These are phyloP conservation scores for Megaptera novaeangliae DNA, from an alignment of 2,113 vertebrate species.

Conservation along the genomic window DNA sequence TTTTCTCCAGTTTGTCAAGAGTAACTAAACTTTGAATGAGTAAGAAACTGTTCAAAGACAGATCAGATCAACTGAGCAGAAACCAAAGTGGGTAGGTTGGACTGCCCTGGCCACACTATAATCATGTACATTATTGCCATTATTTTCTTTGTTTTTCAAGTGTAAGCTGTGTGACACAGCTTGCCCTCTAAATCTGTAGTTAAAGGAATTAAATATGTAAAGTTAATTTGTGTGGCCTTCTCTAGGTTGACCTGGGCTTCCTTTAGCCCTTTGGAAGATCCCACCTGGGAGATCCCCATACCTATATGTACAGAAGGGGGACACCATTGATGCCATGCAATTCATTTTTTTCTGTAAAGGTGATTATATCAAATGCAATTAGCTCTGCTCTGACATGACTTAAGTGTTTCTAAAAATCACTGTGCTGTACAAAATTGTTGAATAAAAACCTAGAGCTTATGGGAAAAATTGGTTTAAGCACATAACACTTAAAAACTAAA, in stretches of 20 bases:
- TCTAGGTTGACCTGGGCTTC: not conserved
- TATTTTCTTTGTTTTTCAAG: not conserved
- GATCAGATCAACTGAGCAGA: not conserved
- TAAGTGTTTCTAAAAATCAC: not conserved
- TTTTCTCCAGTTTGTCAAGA: not conserved
- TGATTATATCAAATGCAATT: not conserved
- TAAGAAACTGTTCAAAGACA: not conserved
- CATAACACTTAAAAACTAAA: not conserved
- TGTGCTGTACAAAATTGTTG: not conserved
- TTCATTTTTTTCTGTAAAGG: not conserved
- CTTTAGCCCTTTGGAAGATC: not conserved
- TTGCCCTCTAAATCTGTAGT: not conserved
- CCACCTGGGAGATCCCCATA: not conserved
- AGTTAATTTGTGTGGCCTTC: not conserved
- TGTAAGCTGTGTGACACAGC: not conserved
- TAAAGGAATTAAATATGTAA: not conserved
- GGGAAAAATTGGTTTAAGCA: not conserved
- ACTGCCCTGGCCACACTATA: not conserved
- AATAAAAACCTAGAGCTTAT: not conserved
- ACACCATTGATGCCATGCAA: not conserved
- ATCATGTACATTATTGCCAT: not conserved
- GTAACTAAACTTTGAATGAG: not conserved
- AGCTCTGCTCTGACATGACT: not conserved
- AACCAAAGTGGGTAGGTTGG: not conserved
- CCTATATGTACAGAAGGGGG: not conserved